phyloP scores from a whole-genome alignment of 2,797 vertebrate species.

The Lepilemur septentrionalis region DNA sequence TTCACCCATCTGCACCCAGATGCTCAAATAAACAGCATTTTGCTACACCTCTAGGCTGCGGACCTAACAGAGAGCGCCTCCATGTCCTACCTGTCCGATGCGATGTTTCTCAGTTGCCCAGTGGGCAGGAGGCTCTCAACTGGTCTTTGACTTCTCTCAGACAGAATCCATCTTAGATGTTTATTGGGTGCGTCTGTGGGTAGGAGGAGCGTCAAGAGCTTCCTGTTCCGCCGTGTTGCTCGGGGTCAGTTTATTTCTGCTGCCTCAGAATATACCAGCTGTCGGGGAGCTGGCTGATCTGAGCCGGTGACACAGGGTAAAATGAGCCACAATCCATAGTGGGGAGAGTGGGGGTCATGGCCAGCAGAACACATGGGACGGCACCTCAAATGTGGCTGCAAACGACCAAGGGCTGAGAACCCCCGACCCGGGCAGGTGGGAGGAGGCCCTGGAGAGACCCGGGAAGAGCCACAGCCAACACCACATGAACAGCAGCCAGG shows the following conservation, averaged over 20 bases:
- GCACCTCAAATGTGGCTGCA: neutral
- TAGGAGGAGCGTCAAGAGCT: neutral
- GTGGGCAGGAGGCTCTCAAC: too few species aligned
- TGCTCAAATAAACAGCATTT: too few species aligned
- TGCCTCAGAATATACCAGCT: neutral
- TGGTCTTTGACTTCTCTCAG: neutral
- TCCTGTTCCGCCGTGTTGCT: neutral
- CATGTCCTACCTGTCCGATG: neutral
- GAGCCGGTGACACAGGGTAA: neutral
- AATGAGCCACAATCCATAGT: neutral
- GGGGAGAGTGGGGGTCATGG: accelerated
- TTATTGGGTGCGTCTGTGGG: neutral
- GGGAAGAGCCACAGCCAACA: neutral
- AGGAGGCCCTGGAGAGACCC: neutral
- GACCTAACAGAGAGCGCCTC: too few species aligned
- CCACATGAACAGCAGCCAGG: neutral
- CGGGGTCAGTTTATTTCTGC: neutral
- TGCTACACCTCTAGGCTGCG: too few species aligned
- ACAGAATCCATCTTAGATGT: too few species aligned
- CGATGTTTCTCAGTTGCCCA: neutral
- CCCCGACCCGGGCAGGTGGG: neutral
- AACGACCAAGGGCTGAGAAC: neutral
- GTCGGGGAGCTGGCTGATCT: neutral
- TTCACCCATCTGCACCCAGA: too few species aligned
- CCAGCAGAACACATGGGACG: neutral